Conservation (phyloP, 2,888 invertebrate species). For the Drosophila nr. perissopoda region DNA sequence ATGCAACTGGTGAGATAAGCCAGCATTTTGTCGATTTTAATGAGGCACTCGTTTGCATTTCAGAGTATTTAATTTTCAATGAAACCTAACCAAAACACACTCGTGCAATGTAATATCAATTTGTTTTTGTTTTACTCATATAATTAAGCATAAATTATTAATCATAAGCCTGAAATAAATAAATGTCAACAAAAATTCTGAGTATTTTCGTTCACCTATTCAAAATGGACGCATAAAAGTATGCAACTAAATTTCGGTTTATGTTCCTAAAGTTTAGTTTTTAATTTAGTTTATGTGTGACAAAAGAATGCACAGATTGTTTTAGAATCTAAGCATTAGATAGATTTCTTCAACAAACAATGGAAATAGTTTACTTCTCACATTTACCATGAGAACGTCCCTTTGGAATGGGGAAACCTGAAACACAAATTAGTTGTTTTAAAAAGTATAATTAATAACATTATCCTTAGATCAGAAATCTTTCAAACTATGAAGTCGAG, state of each 20-base stretch:
- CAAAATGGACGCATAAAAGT: not conserved
- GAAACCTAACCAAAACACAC: not conserved
- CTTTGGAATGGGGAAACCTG: not conserved
- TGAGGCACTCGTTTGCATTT: conserved; percentile 50
- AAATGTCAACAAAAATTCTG: rapidly evolving
- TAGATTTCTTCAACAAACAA: not conserved
- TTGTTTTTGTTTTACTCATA: not conserved
- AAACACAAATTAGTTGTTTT: not conserved
- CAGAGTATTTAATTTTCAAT: conserved; percentile 24
- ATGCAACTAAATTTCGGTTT: conserved; percentile 7
- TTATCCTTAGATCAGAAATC: not conserved
- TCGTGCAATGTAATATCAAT: not conserved
- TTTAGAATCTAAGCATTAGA: not conserved
- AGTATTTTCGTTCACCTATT: not conserved
- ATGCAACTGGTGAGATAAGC: conserved; percentile 69
- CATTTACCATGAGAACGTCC: not conserved
- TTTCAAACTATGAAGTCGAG: not conserved
- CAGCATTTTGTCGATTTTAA: conserved; percentile 51
- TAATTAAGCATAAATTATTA: not conserved
- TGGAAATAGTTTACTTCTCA: not conserved
- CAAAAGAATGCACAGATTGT: not conserved
- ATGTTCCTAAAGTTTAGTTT: not conserved
- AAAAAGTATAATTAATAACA: not conserved
- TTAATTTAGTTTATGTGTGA: not conserved
- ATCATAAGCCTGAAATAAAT: not conserved